Evolutionary conservation across 2,113 vertebrate genomes (phyloP).

Genomic region (Mus spicilegus): DNA sequence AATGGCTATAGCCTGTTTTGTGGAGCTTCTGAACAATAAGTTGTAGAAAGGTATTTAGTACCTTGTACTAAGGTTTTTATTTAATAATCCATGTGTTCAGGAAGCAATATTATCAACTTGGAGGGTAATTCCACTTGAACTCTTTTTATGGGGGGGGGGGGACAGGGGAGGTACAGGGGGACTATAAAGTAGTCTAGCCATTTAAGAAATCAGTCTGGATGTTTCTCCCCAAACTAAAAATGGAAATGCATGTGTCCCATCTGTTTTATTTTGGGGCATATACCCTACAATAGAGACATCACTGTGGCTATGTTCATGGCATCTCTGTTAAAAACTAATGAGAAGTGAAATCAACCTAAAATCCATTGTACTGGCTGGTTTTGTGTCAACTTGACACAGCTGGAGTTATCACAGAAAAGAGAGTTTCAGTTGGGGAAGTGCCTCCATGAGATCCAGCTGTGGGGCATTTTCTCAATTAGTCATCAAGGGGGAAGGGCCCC

Average conservation of each 20-base stretch:
- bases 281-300: background rate
- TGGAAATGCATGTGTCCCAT: background rate
- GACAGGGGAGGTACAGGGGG: fast-evolving
- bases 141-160: background rate
- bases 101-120: background rate
- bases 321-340: background rate
- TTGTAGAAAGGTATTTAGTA: too few relatives aligned
- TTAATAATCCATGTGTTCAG: background rate
- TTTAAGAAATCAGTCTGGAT: background rate
- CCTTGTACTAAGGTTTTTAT: too few relatives aligned
- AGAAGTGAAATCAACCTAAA: background rate
- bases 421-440: too few relatives aligned
- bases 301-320: too few relatives aligned
- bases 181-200: background rate
- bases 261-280: background rate
- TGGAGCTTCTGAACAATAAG: background rate
- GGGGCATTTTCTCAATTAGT: too few relatives aligned
- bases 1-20: background rate
- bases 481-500: too few relatives aligned
- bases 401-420: too few relatives aligned
- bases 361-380: too few relatives aligned
- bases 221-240: background rate
- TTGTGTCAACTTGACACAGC: too few relatives aligned
- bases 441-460: too few relatives aligned
- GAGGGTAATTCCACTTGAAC: background rate